Evolutionary conservation across 2,888 invertebrate genomes (phyloP), one percentile per base, ranked within the genome.

Genomic region (Scelioninae gen. 1): DNA sequence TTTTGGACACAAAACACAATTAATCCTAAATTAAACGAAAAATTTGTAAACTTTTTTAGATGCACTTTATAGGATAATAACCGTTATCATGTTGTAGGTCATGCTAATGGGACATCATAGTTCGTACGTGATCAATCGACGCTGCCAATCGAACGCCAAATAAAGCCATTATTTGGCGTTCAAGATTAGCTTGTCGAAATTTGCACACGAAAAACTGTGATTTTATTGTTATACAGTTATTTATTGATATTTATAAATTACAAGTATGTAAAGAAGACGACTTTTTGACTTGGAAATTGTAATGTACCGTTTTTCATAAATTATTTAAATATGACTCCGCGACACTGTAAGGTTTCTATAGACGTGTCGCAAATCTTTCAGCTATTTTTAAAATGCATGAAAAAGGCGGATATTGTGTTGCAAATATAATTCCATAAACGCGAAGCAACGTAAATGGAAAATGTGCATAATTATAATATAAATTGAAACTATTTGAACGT

Each of bases 101-200:
- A 43, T n/a, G 43, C 11, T 43, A 43, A 43, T 43, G 43, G 5
- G 43, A 43, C 43, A 43, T 43, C n/a, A 43, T n/a, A n/a, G 43
- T 43, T 43, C n/a, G 43, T 43, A 43, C 43, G 5, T 43, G 43
- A 43, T 43, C 43, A 43, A 43, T 43, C n/a, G 11, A 43, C 43
- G n/a, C 43, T 5, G 43, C n/a, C 43, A 43, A 43, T n/a, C 10
- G n/a, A 43, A n/a, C 43, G 43, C 43, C 43, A n/a, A 43, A 43
- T 43, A 43, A 43, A 43, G 43, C 11, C 43, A 43, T 43, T 43
- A n/a, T n/a, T n/a, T n/a, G n/a, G n/a, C n/a, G n/a, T n/a, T n/a
- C n/a, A 10, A n/a, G 11, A 9, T 43, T 5, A 10, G n/a, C 11
- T 43, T 43, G 43, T n/a, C 5, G n/a, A 43, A n/a, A 10, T 11